These are phyloP conservation scores for Bungarus multicinctus DNA, from an alignment of 2,113 vertebrate genomes.

Conservation along the genomic window DNA sequence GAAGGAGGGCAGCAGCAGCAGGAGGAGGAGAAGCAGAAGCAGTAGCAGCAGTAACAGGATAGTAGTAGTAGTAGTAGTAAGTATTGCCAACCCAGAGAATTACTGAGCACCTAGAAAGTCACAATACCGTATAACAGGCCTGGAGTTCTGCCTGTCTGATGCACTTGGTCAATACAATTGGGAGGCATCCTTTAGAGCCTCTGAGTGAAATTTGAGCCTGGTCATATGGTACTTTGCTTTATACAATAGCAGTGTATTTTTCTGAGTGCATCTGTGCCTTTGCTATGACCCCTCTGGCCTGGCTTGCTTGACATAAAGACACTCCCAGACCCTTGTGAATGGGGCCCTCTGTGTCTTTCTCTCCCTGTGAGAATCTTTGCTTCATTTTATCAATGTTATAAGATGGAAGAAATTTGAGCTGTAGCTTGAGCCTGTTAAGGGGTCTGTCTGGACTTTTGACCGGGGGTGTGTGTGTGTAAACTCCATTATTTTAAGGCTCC, in stretches of 20 bases:
- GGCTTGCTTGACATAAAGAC: background rate
- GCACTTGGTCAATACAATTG: background rate
- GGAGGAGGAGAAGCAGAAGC: too few species aligned
- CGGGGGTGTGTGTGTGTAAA: background rate
- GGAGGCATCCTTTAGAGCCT: background rate
- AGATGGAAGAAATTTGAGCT: background rate
- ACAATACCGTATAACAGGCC: background rate
- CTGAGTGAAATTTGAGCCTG: background rate
- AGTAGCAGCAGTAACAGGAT: background rate
- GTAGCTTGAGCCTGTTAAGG: background rate
- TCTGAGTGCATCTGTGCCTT: background rate
- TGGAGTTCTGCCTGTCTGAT: background rate
- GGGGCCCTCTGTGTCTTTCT: background rate
- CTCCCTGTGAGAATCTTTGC: background rate
- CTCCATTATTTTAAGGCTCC: background rate
- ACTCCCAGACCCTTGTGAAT: conserved; percentile 19
- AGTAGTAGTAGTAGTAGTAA: background rate
- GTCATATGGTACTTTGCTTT: background rate
- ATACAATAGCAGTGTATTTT: background rate
- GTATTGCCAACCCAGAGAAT: background rate
- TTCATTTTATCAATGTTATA: background rate
- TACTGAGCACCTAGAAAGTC: background rate
- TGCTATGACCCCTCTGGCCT: background rate
- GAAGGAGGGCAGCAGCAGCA: too few species aligned
- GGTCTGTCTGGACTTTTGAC: background rate